Base-by-base conservation (phyloP, 2,113 vertebrate species). In the Lophura nycthemera region DNA sequence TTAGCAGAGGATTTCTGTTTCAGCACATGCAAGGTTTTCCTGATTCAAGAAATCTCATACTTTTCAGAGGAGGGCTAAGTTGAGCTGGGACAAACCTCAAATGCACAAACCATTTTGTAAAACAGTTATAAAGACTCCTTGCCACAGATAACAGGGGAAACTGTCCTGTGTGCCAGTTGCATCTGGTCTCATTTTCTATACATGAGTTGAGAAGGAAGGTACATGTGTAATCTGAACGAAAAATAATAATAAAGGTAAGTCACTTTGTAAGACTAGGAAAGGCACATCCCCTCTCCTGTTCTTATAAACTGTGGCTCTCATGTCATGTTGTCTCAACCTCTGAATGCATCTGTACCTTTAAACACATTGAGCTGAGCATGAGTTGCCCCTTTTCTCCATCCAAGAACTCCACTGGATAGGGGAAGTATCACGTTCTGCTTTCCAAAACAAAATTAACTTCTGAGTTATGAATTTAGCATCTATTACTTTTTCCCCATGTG, bases 41-140 rank as follows among this genome's bases (percentile, higher is more conserved):
- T 1, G 1, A 71, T n/a, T 59, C 19, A 2, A 0, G 13, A 3
- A 38, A 11, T 43, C 32, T 47, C 4, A 0, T 5, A 13, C 45
- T 32, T 56, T 56, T 70, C 15, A 61, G 32, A 42, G 43, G 32
- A 67, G 8, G 2, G 13, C 54, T 40, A 54, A 1, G 8, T 66
- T 19, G 7, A 78, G 57, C 38, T 67, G 32, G 6, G 42, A 72
- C 36, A 14, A 15, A 6, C 17, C 70, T 20, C 42, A 43, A 8
- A 43, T 43, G 6, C 14, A 43, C 42, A 34, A 88, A 29, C 21
- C 82, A 38, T 47, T 75, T 20, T 72, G 32, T 61, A 79, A 47
- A 69, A 4, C 1, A 0, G 45, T 70, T 69, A 25, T 27, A 47
- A 79, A 78, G 67, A 22, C 2, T 2, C 57, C 5, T 79, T 61